Base-by-base conservation (phyloP, 2,797 vertebrate species). In the Ceyx erithaca region DNA sequence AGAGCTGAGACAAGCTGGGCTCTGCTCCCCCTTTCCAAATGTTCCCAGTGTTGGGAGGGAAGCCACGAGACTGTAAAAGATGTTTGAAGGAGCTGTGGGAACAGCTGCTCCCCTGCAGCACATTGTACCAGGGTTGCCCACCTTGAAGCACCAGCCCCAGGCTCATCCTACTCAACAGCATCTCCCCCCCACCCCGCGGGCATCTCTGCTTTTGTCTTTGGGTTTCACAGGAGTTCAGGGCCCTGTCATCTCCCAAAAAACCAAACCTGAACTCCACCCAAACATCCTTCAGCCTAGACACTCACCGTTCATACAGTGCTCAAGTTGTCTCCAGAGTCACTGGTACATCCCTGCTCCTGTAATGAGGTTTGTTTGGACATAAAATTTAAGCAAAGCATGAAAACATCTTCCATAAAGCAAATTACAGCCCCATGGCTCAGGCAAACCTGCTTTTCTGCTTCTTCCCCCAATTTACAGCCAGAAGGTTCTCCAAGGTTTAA, bases 11-110 rank as follows among this genome's bases (percentile, higher is more conserved):
- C 43, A 41, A 92, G 19, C 43, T 8, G 0, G 70, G 87, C 71
- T 94, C 87, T 85, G 91, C 94, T 89, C 71, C 91, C 62, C 86
- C 52, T 45, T 93, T 62, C 87, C 92, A 92, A 94, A 76, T 13
- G 80, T 72, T 94, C 92, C 3, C 85, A 89, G 84, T 14, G 0
- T 3, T 28, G 70, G 89, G 84, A 93, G 70, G 51, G 61, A 66
- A 89, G 89, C 94, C 95, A 94, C 84, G 45, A 89, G 63, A 2
- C 71, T 88, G 43, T 12, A 8, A 66, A 61, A 88, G 70, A 16
- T 1, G 2, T 58, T 91, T 72, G 4, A 67, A 63, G 79, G 51
- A 77, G 80, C 52, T 66, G 68, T 6, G 48, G 87, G 92, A 48
- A 61, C 0, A 0, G 85, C 41, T 52, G 71, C 70, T 81, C 78